Conservation (phyloP, 2,888 invertebrate genomes). For the Ganaspis brasiliensis region DNA sequence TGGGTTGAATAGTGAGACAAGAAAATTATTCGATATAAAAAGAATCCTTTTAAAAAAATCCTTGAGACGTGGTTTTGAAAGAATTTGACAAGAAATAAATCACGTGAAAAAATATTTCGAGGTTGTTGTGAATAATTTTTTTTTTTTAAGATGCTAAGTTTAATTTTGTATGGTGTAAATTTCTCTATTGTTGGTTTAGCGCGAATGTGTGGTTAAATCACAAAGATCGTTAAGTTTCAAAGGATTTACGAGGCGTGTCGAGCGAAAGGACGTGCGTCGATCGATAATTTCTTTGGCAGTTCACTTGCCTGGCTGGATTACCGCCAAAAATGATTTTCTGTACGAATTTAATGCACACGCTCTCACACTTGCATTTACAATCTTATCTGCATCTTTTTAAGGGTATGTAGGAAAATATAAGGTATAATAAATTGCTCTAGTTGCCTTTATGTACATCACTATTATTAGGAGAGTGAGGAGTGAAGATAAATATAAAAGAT, state of each 20-base stretch:
- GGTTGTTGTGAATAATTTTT: neutral
- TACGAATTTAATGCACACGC: slow-evolving; percentile 14
- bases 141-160: neutral
- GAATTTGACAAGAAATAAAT: neutral
- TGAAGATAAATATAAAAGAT: neutral
- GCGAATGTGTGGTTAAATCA: slow-evolving; percentile 51
- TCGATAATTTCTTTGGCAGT: slow-evolving; percentile 58
- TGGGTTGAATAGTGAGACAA: no score
- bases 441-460: neutral
- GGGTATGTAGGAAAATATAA: neutral
- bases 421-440: neutral
- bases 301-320: slow-evolving; percentile 45
- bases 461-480: neutral
- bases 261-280: slow-evolving; percentile 52
- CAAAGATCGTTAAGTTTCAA: slow-evolving; percentile 51
- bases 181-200: slow-evolving; percentile 42
- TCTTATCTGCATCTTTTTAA: slow-evolving; percentile 26
- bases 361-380: slow-evolving; percentile 11
- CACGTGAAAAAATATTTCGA: no score
- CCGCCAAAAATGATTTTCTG: slow-evolving; percentile 53
- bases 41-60: no score
- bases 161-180: slow-evolving; percentile 14
- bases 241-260: slow-evolving; percentile 53
- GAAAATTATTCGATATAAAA: no score
- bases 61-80: no score